Evolutionary conservation across 2,888 invertebrate genomes (phyloP).

Genomic region (Acrocera orbiculus): DNA sequence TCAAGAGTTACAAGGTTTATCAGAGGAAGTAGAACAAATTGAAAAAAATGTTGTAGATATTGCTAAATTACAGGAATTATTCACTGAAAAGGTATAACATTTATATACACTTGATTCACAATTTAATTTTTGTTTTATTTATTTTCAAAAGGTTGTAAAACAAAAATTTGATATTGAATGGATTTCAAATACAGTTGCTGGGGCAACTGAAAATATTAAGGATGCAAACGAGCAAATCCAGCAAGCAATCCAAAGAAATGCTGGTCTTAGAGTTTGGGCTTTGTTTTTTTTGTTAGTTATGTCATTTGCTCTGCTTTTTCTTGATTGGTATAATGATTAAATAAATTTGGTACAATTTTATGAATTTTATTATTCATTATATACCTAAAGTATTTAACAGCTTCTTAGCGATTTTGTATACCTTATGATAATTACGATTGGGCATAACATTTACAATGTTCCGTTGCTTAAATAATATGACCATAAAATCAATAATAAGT

Average conservation of each 20-base stretch:
- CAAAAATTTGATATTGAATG: conserved; percentile 89
- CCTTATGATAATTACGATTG: too few species aligned
- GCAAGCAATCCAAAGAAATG: conserved; percentile 93
- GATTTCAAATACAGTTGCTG: conserved; percentile 73
- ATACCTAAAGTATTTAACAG: too few species aligned
- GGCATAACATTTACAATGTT: too few species aligned
- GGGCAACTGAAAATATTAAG: conserved; percentile 86
- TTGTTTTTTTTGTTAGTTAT: conserved; percentile 89
- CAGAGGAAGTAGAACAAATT: conserved; percentile 80
- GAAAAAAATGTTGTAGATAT: conserved; percentile 90
- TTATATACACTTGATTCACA: not conserved
- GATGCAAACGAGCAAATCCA: conserved; percentile 95
- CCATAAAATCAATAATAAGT: too few species aligned
- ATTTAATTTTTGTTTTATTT: not conserved
- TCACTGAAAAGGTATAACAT: conserved; percentile 65
- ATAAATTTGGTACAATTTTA: conserved; percentile 3
- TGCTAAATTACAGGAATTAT: conserved; percentile 85
- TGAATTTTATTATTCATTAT: not conserved
- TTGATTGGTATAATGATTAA: conserved; percentile 96
- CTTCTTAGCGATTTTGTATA: too few species aligned
- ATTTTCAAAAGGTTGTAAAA: conserved; percentile 51
- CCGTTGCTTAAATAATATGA: too few species aligned
- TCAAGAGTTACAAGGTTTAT: conserved; percentile 71
- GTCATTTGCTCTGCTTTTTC: conserved; percentile 86
- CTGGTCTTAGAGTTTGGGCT: conserved; percentile 84